Evolutionary conservation across 2,888 invertebrate genomes (phyloP), one percentile per base, ranked within the genome.

Genomic region (Chrysolina haemoptera): DNA sequence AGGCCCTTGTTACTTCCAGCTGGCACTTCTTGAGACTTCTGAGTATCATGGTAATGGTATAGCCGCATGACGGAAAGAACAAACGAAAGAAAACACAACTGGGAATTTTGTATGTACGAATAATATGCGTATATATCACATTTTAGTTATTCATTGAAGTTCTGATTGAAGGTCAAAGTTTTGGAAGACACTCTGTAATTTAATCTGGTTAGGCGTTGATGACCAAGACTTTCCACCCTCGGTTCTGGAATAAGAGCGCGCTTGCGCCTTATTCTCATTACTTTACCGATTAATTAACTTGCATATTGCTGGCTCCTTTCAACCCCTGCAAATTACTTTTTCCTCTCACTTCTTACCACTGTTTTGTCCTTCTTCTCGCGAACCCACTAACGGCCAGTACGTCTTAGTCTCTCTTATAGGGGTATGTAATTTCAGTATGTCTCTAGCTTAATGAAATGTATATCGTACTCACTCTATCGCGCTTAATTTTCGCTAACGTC

Each of bases 201-300:
- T 88, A 88, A 88, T 91, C 90, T 90, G 90, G 90, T 86, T 90
- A 91, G 91, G 87, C 88, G 87, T 87, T 91, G 91, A 77, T 78
- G 80, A 80, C 78, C 77, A 73, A 80, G 78, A 73, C 78, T 77
- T 75, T 82, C 82, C 83, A 79, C 82, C 82, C 83, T 81, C 73
- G 81, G 82, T 82, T 77, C 78, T 76, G 77, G 72, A 73, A 74
- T 74, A 59, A 27, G 68, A 78, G 53, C 74, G 84, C 88, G 88
- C 87, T 83, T 86, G 88, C 88, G 88, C 87, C 81, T 80, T 87
- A 83, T 85, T 84, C 88, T 88, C 88, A 88, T 88, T 88, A 88
- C 88, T 87, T 86, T 87, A 85, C 87, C 88, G 88, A 88, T 88
- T 88, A 88, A 88, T 88, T 88, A 88, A 88, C 88, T 88, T 88